Conservation (phyloP, 2,888 invertebrate genomes). For the Amphipyra tragopoginis region DNA sequence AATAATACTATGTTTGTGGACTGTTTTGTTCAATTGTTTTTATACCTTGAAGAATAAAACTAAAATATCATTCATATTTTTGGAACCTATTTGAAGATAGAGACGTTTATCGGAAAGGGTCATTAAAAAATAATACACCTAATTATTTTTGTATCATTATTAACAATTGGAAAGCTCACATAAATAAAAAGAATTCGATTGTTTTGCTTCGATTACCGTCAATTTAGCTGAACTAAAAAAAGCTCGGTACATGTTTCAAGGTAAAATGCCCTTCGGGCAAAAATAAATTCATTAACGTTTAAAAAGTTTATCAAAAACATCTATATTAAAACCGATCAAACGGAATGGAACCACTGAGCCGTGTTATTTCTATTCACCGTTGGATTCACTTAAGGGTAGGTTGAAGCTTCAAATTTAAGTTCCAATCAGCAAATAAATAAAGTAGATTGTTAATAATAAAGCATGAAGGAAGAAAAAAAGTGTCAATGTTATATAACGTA, state of each 20-base stretch:
- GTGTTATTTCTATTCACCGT: conserved; percentile 21
- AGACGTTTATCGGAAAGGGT: no score
- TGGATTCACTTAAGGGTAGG: conserved; percentile 2
- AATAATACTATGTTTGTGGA: not conserved
- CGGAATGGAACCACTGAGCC: conserved; percentile 49
- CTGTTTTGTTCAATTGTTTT: conserved; percentile 3
- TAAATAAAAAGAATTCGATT: no score
- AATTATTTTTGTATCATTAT: no score
- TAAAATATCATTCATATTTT: no score
- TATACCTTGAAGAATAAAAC: not conserved
- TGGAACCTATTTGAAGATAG: no score
- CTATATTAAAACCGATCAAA: conserved; percentile 55
- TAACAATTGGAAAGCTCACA: no score
- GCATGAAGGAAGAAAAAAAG: no score
- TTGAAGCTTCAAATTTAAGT: conserved; percentile 5
- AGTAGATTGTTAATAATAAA: not conserved
- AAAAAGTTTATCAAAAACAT: conserved; percentile 45
- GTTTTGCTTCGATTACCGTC: no score
- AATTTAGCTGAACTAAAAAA: no score
- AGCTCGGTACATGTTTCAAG: not conserved
- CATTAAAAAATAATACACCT: no score
- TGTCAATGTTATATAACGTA: no score
- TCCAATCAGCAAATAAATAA: no score
- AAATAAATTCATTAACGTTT: conserved; percentile 28
- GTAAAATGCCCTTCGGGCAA: conserved; percentile 6